These are phyloP conservation scores for Gari tellinella DNA, from an alignment of 2,888 invertebrate genomes.

Conservation along the genomic window DNA sequence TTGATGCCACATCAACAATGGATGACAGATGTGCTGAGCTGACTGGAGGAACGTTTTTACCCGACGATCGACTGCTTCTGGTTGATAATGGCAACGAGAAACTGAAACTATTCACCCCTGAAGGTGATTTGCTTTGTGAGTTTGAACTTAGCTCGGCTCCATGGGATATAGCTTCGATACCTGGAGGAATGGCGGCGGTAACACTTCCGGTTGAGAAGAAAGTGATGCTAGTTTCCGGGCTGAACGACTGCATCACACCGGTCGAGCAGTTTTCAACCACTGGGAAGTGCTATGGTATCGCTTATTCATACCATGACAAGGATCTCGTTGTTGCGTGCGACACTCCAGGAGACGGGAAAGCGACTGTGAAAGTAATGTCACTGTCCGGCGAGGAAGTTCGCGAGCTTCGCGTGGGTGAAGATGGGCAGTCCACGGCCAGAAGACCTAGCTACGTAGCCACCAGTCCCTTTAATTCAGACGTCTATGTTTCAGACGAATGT, in stretches of 20 bases:
- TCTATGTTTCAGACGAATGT: slow-evolving; percentile 58
- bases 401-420: slow-evolving; percentile 44
- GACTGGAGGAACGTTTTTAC: slow-evolving; percentile 58
- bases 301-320: slow-evolving; percentile 52
- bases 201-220: slow-evolving; percentile 59
- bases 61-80: slow-evolving; percentile 50
- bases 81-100: slow-evolving; percentile 59
- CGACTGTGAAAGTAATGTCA: slow-evolving; percentile 53
- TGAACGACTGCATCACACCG: slow-evolving; percentile 57
- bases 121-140: slow-evolving; percentile 53
- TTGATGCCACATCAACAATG: slow-evolving; percentile 57
- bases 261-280: slow-evolving; percentile 55
- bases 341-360: slow-evolving; percentile 39
- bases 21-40: slow-evolving; percentile 58
- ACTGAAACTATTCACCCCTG: slow-evolving; percentile 55
- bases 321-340: slow-evolving; percentile 56
- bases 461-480: slow-evolving; percentile 58
- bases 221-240: slow-evolving; percentile 47
- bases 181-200: slow-evolving; percentile 59
- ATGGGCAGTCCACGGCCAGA: slow-evolving; percentile 38
- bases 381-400: slow-evolving; percentile 46
- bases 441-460: slow-evolving; percentile 56
- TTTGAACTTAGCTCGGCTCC: slow-evolving; percentile 54
- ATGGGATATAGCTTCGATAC: slow-evolving; percentile 58
- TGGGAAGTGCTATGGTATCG: slow-evolving; percentile 58